Conservation (phyloP, 2,113 vertebrate species). For the Anarrhichthys ocellatus region DNA sequence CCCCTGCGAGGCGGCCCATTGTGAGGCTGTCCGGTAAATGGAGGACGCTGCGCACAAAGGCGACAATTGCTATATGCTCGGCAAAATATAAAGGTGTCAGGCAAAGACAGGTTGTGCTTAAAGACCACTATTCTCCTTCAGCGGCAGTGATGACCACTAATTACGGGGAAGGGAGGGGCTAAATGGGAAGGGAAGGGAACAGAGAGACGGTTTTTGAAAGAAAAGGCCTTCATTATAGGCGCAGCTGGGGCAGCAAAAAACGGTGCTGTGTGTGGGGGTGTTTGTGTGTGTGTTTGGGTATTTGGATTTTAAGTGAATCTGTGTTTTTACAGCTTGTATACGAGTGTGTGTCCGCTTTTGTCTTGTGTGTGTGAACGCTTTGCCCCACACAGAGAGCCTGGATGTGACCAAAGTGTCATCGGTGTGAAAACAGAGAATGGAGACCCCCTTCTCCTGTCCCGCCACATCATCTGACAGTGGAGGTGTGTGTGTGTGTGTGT, state of each 20-base stretch:
- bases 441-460: conserved; percentile 61
- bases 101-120: conserved; percentile 81
- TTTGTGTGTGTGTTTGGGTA: conserved; percentile 54
- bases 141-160: conserved; percentile 81
- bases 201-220: conserved; percentile 68
- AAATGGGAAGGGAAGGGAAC: conserved; percentile 49
- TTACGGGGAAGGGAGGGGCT: conserved; percentile 72
- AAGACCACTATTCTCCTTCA: conserved; percentile 79
- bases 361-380: conserved; percentile 43
- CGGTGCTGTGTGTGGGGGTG: conserved; percentile 44
- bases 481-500: conserved; percentile 11
- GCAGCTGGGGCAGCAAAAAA: conserved; percentile 72
- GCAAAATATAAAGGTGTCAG: conserved; percentile 82
- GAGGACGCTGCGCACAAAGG: conserved; percentile 80
- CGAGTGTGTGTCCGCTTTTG: conserved; percentile 62
- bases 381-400: conserved; percentile 24
- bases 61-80: conserved; percentile 79
- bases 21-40: conserved; percentile 81
- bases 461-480: conserved; percentile 53
- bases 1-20: conserved; percentile 79
- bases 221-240: conserved; percentile 76
- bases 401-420: conserved; percentile 68
- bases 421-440: conserved; percentile 69
- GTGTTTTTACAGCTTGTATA: conserved; percentile 38
- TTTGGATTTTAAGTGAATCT: conserved; percentile 52